Percentiles rank a stretch among this genome's conserved stretches.
Evolutionary conservation across 2,888 invertebrate species (phyloP).

Genomic region (Plebejus melissa): DNA sequence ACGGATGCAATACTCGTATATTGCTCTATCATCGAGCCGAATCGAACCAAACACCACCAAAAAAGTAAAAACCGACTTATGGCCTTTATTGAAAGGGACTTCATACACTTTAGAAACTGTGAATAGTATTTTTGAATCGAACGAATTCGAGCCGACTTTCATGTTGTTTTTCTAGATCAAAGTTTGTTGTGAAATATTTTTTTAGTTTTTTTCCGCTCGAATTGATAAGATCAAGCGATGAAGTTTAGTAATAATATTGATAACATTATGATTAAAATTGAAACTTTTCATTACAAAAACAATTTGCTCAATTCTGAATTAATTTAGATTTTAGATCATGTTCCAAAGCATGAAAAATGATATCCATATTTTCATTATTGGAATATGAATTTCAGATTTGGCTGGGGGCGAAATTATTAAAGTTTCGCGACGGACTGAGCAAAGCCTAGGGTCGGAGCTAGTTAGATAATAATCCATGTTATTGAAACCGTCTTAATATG

Average conservation of each 20-base stretch:
- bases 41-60: background rate
- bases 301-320: background rate
- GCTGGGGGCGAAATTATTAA: background rate
- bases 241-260: background rate
- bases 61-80: background rate
- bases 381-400: background rate
- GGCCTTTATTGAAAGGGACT: background rate
- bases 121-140: constrained; percentile 1
- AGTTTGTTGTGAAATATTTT: background rate
- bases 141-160: background rate
- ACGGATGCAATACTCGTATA: background rate
- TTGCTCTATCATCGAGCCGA: background rate
- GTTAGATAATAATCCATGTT: background rate
- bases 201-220: background rate
- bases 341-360: background rate
- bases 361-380: background rate
- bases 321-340: background rate
- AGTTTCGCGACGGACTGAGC: background rate
- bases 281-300: background rate
- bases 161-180: background rate
- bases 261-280: background rate
- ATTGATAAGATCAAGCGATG: background rate
- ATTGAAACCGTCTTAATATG: constrained; percentile 2
- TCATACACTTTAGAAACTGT: background rate
- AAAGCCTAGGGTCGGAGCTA: background rate